These are phyloP conservation scores for Clarias fuscus DNA, from an alignment of 2,797 vertebrate species.

Conservation along the genomic window DNA sequence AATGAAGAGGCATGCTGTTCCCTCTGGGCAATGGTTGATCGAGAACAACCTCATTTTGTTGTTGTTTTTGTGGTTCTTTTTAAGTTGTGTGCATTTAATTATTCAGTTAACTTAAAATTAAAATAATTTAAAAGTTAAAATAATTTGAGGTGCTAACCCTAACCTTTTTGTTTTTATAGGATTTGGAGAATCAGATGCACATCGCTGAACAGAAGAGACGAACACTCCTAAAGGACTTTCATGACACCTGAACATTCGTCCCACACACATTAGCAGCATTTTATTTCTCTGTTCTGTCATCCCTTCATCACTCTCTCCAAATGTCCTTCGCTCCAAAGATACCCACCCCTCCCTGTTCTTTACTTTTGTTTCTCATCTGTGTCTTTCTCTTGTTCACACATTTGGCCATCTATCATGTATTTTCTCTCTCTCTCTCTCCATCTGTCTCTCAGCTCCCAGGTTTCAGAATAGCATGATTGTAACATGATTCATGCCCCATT, in stretches of 20 bases:
- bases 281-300: conserved; percentile 58
- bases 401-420: neutral
- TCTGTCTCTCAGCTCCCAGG: conserved; percentile 62
- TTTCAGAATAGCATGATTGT: conserved; percentile 71
- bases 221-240: conserved; percentile 98
- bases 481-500: conserved; percentile 52
- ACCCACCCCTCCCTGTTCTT: conserved; percentile 40
- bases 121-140: too few relatives aligned
- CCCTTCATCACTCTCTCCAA: conserved; percentile 47
- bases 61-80: neutral
- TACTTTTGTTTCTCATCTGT: conserved; percentile 42
- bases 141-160: too few relatives aligned
- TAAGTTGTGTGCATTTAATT: neutral
- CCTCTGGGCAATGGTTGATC: too few relatives aligned
- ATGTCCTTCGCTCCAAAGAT: conserved; percentile 57
- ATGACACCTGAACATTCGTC: conserved; percentile 86
- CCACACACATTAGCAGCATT: conserved; percentile 35
- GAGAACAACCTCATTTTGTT: neutral
- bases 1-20: too few relatives aligned
- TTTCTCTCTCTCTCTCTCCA: conserved; percentile 4
- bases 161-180: conserved; percentile 69
- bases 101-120: too few relatives aligned
- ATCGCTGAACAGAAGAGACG: conserved; percentile 97
- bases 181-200: conserved; percentile 99
- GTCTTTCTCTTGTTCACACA: conserved; percentile 12